Percentiles rank a stretch among this genome's conserved stretches.
Conservation (phyloP, 2,113 vertebrate genomes). For the Dicaeum eximium region DNA sequence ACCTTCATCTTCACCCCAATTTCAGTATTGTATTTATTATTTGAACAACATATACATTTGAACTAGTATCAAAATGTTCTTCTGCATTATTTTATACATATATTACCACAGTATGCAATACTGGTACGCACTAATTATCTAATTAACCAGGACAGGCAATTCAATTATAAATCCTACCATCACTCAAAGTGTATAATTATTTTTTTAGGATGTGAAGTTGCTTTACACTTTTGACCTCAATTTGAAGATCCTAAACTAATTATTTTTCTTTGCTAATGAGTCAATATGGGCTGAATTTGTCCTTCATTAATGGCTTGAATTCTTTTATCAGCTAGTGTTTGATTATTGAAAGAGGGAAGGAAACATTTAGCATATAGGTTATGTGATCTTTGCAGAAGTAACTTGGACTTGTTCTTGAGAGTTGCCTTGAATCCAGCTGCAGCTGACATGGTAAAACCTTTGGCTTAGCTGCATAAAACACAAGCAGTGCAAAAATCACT, state of each 20-base stretch:
- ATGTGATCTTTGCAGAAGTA: background rate
- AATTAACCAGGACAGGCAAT: constrained; percentile 63
- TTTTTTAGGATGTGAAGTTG: constrained; percentile 42
- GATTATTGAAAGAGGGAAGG: background rate
- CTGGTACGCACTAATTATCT: constrained; percentile 60
- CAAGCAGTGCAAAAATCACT: background rate
- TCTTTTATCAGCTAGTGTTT: background rate
- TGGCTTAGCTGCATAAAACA: background rate
- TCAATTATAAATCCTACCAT: constrained; percentile 63
- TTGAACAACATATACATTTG: background rate
- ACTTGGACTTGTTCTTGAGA: background rate
- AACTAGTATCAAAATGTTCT: background rate
- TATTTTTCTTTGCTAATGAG: constrained; percentile 66
- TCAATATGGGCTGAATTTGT: constrained; percentile 37
- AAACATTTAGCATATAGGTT: background rate
- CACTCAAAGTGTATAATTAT: constrained; percentile 32
- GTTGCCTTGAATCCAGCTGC: background rate
- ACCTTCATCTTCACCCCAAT: background rate
- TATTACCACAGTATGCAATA: constrained; percentile 10
- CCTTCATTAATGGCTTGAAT: constrained; percentile 49
- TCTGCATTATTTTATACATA: background rate
- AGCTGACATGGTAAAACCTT: background rate
- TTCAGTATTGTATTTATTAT: background rate
- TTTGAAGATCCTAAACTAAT: constrained; percentile 53
- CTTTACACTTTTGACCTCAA: constrained; percentile 63